Evolutionary conservation across 2,888 invertebrate genomes (phyloP), one percentile per base, ranked within the genome.

Genomic region (Andrena haemorrhoa): DNA sequence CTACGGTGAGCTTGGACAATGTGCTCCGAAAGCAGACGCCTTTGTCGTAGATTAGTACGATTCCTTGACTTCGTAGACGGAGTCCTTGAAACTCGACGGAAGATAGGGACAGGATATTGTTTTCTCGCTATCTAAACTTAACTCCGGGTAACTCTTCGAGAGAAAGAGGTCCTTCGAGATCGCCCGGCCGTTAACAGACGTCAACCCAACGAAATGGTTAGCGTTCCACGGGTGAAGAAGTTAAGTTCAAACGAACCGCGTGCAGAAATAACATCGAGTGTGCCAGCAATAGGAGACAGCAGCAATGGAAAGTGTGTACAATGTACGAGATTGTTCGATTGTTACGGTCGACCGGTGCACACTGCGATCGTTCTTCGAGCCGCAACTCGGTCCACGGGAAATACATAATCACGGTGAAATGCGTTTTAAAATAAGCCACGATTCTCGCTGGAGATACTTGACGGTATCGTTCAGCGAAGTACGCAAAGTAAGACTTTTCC

Each of bases 61-160:
- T 87, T 85, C 77, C 73, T 71, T 20, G 61, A 56, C 65, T 79
- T 65, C 60, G 49, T 53, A 23, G 41, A 61, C 41, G 10, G 47
- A 66, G 66, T 68, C 79, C 75, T 83, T 75, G 83, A 79, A 79
- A 84, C 75, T 82, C 74, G 79, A 74, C 79, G 79, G 86, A 79
- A 83, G 86, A 88, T 84, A 79, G 75, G 78, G 49, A 33, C 56
- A 69, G 71, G 79, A 87, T 87, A 87, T 86, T 87, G 87, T 87
- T 87, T 87, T 78, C 86, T 75, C 76, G 84, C 78, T 79, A 65
- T 79, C 79, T 70, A 64, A 70, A 79, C 64, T 56, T 41, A 76
- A 58, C 35, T 69, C 26, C 23, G 58, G 10, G 6, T 29, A 53
- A 75, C 66, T 61, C 33, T n/a, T 10, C 29, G 5, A 12, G 10